phyloP scores from a whole-genome alignment of 1,140 invertebrate genomes.

The Micrasema longulum region DNA sequence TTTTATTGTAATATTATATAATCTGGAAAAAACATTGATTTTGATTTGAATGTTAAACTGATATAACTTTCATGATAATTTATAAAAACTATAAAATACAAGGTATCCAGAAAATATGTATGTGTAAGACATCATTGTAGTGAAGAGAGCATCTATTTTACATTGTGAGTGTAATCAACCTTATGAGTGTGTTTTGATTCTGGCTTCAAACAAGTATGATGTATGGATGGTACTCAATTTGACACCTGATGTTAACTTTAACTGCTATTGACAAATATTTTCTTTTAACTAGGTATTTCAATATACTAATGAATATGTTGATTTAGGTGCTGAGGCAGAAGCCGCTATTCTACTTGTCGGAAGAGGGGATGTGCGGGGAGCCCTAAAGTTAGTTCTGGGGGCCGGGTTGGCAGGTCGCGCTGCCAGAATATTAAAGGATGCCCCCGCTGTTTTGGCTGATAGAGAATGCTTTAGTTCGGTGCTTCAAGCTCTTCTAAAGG shows the following conservation, averaged over 20 bases:
- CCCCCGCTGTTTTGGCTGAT: constrained; percentile 59
- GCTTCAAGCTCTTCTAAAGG: constrained; percentile 48
- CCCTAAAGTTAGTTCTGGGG: constrained; percentile 59
- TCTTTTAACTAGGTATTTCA: not conserved
- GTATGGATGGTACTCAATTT: too few relatives aligned
- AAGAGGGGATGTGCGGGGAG: constrained; percentile 60
- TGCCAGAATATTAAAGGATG: constrained; percentile 60
- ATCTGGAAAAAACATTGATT: too few relatives aligned
- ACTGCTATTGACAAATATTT: not conserved
- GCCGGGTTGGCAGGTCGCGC: constrained; percentile 61
- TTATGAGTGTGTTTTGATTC: too few relatives aligned
- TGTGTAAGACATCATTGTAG: too few relatives aligned
- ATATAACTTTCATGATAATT: too few relatives aligned
- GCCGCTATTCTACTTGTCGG: constrained; percentile 60
- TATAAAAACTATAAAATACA: too few relatives aligned
- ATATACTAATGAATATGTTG: not conserved
- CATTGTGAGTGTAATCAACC: too few relatives aligned
- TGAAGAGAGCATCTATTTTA: too few relatives aligned
- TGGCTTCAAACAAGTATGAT: too few relatives aligned
- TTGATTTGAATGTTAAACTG: too few relatives aligned
- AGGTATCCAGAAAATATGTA: too few relatives aligned
- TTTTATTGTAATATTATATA: too few relatives aligned
- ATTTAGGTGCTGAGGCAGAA: constrained; percentile 60
- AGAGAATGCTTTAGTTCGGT: constrained; percentile 48
- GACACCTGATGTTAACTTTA: not conserved